A percentile compares a stretch with the other conserved stretches of the same genome.
Evolutionary conservation across 2,888 invertebrate species (phyloP).

Genomic region (Dusona sp.): DNA sequence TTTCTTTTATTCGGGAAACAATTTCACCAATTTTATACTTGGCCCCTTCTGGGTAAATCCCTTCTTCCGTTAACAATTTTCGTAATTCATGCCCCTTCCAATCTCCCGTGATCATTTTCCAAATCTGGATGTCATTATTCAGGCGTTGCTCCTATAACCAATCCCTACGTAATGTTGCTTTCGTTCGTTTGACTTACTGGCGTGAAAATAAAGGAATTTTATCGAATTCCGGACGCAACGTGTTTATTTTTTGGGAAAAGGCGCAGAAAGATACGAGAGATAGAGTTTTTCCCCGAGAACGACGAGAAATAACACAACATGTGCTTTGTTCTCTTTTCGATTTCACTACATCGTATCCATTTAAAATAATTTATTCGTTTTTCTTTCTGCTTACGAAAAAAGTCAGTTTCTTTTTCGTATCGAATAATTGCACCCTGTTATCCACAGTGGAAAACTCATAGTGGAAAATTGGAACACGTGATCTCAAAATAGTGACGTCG

Average conservation of each 20-base stretch:
- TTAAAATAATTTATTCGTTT: background rate
- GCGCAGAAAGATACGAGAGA: background rate
- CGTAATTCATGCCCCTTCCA: background rate
- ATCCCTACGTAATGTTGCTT: background rate
- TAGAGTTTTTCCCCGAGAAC: conserved; percentile 10
- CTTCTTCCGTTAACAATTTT: background rate
- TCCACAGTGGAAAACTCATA: background rate
- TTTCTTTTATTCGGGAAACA: background rate
- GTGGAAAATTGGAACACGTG: background rate
- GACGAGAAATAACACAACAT: conserved; percentile 26
- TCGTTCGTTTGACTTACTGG: background rate
- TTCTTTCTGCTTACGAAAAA: background rate
- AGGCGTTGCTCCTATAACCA: background rate
- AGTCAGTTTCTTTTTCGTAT: background rate
- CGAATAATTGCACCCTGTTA: background rate
- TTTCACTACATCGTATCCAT: conserved; percentile 16
- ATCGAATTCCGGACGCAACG: background rate
- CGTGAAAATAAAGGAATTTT: background rate
- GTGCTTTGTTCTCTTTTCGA: conserved; percentile 6
- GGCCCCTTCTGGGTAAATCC: background rate
- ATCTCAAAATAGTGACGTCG: conserved; percentile 7
- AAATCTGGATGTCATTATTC: background rate
- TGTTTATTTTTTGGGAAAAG: background rate
- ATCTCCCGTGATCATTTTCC: background rate
- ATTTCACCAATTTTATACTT: background rate